Percentiles rank a stretch among this genome's conserved stretches.
Conservation (phyloP, 2,888 invertebrate genomes). For the Anodontia alba region DNA sequence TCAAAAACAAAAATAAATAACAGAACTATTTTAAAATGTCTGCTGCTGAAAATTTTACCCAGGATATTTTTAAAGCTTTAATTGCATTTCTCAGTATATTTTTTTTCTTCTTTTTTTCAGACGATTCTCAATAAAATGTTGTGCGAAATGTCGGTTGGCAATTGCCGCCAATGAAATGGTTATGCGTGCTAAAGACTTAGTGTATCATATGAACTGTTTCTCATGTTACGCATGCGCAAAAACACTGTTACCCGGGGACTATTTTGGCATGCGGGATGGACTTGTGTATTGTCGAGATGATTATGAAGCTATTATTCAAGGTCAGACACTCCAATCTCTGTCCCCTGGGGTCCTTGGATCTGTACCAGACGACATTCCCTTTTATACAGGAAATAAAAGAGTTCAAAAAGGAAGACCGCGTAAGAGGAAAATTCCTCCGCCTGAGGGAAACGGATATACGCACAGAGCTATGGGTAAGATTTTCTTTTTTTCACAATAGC, state of each 20-base stretch:
- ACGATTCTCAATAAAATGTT: conserved; percentile 93
- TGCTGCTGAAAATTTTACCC: too few relatives aligned
- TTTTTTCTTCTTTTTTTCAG: conserved; percentile 86
- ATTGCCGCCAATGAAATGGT: conserved; percentile 95
- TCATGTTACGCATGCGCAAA: conserved; percentile 93
- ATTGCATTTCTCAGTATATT: too few relatives aligned
- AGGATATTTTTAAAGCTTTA: too few relatives aligned
- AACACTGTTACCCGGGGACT: conserved; percentile 94
- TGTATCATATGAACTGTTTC: conserved; percentile 96
- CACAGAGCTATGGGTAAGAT: conserved; percentile 54
- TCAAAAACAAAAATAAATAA: too few relatives aligned
- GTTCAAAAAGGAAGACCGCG: conserved; percentile 94
- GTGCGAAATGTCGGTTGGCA: conserved; percentile 93
- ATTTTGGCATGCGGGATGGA: conserved; percentile 94
- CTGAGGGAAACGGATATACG: conserved; percentile 53
- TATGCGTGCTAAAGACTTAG: conserved; percentile 94
- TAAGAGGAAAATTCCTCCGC: conserved; percentile 88
- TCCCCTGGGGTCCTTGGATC: conserved; percentile 38
- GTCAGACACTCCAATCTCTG: conserved; percentile 54
- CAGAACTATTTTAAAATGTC: too few relatives aligned
- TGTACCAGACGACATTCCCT: conserved; percentile 81
- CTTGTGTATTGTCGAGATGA: conserved; percentile 93
- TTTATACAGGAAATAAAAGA: conserved; percentile 88
- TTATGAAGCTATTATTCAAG: conserved; percentile 88
- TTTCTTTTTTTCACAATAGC: neutral